These are phyloP conservation scores for Hystrix cristata DNA, from an alignment of 2,113 vertebrate species.

Conservation along the genomic window DNA sequence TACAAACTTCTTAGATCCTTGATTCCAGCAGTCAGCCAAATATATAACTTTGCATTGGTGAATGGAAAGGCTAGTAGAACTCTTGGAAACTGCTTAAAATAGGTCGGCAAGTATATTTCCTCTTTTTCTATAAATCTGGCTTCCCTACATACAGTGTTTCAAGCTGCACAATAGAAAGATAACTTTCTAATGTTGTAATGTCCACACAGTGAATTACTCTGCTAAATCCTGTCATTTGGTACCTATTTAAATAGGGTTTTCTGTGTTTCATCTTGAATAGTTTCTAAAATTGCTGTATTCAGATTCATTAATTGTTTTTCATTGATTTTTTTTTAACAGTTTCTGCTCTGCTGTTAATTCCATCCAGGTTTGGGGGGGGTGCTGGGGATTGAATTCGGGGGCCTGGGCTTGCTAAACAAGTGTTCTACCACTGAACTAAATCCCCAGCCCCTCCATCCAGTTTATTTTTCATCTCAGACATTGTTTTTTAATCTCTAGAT, in stretches of 20 bases:
- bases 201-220: not conserved
- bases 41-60: constrained; percentile 10
- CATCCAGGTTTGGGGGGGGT: not conserved
- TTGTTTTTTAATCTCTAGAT: not conserved
- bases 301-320: not conserved
- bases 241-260: not conserved
- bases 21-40: not conserved
- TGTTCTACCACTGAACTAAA: no score
- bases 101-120: not conserved
- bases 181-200: constrained; percentile 15
- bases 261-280: not conserved
- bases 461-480: not conserved
- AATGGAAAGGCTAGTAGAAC: constrained; percentile 24
- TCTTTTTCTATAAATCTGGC: constrained; percentile 3
- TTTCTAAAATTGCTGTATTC: constrained; percentile 27
- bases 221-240: not conserved
- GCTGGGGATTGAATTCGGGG: no score
- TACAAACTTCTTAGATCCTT: not conserved
- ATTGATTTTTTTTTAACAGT: not conserved
- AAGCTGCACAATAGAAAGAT: not conserved
- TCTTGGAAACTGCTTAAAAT: constrained; percentile 42
- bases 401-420: no score
- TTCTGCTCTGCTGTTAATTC: constrained; percentile 18
- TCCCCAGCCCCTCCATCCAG: not conserved
- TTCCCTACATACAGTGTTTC: not conserved